A percentile compares a stretch with the other conserved stretches of the same genome.
phyloP scores from a whole-genome alignment of 2,797 vertebrate genomes.

The Rhabdophis nuchalis region DNA sequence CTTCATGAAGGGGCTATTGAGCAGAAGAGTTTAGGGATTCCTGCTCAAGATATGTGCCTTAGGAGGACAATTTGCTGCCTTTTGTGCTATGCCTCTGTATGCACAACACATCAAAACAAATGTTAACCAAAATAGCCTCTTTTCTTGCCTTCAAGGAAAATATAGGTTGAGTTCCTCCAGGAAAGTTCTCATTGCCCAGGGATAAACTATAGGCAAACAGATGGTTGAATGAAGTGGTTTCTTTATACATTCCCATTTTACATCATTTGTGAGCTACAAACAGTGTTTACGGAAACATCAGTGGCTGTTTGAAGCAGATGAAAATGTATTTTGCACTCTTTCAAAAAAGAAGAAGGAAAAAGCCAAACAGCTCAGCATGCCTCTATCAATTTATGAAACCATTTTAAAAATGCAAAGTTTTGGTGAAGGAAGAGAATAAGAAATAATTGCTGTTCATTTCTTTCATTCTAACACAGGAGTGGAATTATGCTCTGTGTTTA shows the following conservation, averaged over 20 bases:
- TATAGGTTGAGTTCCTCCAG: background rate
- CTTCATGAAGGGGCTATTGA: background rate
- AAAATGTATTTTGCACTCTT: conserved; percentile 50
- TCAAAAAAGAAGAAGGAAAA: conserved; percentile 33
- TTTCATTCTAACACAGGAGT: conserved; percentile 48
- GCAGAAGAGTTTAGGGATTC: background rate
- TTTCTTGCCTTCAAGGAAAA: background rate
- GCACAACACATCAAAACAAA: background rate
- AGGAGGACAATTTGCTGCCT: background rate
- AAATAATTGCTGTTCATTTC: conserved; percentile 65
- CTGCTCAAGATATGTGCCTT: background rate
- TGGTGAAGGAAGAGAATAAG: conserved; percentile 52
- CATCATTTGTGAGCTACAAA: conserved; percentile 52
- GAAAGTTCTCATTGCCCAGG: background rate
- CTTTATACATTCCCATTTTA: conserved; percentile 39
- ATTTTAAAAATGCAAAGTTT: conserved; percentile 32
- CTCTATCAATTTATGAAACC: conserved; percentile 46
- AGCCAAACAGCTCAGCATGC: conserved; percentile 56
- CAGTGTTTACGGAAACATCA: conserved; percentile 40
- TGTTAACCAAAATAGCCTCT: background rate
- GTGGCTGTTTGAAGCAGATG: conserved; percentile 48
- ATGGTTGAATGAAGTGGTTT: conserved; percentile 39
- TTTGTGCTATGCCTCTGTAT: background rate
- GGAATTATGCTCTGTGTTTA: conserved; percentile 66
- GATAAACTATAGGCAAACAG: conserved; percentile 32